A percentile compares a stretch with the other conserved stretches of the same genome.
Evolutionary conservation across 1,140 invertebrate genomes (phyloP).

Genomic region (Rhopalosiphum padi): DNA sequence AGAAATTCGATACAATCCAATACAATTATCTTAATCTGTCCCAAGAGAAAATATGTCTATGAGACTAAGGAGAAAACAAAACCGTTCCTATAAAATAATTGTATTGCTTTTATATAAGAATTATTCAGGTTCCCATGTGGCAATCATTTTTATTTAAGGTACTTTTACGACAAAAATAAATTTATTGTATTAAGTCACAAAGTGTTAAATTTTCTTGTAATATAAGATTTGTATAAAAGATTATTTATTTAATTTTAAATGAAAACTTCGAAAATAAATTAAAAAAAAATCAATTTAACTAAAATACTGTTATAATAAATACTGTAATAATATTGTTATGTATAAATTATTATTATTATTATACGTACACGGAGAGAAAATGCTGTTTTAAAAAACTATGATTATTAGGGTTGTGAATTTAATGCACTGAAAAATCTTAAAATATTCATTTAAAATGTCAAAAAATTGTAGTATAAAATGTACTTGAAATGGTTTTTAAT

Average conservation of each 20-base stretch:
- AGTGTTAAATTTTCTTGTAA: not conserved
- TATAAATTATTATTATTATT: not conserved
- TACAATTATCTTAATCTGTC: conserved; percentile 25
- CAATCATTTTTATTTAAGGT: not conserved
- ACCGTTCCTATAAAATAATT: not conserved
- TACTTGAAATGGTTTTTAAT: no score
- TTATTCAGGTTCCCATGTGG: not conserved
- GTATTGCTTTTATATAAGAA: not conserved
- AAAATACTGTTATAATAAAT: not conserved
- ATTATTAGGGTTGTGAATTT: not conserved
- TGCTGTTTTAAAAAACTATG: not conserved
- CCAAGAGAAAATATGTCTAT: not conserved
- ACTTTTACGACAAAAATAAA: not conserved
- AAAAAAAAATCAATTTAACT: not conserved
- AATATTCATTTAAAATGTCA: no score
- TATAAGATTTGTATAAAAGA: not conserved
- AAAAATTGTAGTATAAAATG: no score
- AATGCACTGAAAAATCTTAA: no score
- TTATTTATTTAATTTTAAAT: not conserved
- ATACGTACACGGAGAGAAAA: not conserved
- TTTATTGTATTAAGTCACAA: not conserved
- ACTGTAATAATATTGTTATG: not conserved
- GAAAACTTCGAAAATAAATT: not conserved
- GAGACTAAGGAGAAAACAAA: not conserved
- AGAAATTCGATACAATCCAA: not conserved